These are phyloP conservation scores for Lipophrys pholis DNA, from an alignment of 2,113 vertebrate genomes.

Conservation along the genomic window DNA sequence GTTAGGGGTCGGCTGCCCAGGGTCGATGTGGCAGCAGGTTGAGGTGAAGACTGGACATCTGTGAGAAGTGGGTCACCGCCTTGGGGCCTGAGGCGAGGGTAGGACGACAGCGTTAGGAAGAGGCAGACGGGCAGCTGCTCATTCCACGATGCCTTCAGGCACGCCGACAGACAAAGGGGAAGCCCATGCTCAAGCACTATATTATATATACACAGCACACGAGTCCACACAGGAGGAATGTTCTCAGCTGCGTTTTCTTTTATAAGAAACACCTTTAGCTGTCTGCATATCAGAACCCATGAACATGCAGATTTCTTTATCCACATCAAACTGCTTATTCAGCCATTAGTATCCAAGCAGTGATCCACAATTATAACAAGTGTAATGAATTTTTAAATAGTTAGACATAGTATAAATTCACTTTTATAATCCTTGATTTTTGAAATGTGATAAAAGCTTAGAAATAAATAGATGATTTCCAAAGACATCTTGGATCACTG, in stretches of 20 bases:
- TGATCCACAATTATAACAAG: neutral
- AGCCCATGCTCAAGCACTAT: constrained; percentile 64
- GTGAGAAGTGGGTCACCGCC: constrained; percentile 65
- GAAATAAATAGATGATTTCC: neutral
- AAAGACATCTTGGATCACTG: neutral
- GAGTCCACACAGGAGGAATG: constrained; percentile 22
- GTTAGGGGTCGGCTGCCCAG: constrained; percentile 30
- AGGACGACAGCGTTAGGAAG: constrained; percentile 71
- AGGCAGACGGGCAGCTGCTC: constrained; percentile 63
- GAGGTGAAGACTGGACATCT: constrained; percentile 51
- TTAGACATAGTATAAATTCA: no score
- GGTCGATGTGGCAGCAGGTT: constrained; percentile 39
- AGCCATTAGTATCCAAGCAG: neutral
- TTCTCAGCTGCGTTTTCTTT: constrained; percentile 13
- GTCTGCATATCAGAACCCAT: constrained; percentile 23
- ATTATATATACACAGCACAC: constrained; percentile 49
- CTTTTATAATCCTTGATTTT: neutral
- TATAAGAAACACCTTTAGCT: constrained; percentile 14
- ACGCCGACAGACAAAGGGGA: constrained; percentile 26
- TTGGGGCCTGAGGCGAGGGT: constrained; percentile 69
- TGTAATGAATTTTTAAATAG: no score
- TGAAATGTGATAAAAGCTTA: neutral
- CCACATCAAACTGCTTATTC: constrained; percentile 7
- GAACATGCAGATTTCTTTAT: constrained; percentile 28
- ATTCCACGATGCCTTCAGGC: constrained; percentile 65